Percentiles rank a stretch among this genome's conserved stretches.
These are phyloP conservation scores for Leguminivora glycinivorella DNA, from an alignment of 1,140 invertebrate species.

Conservation along the genomic window DNA sequence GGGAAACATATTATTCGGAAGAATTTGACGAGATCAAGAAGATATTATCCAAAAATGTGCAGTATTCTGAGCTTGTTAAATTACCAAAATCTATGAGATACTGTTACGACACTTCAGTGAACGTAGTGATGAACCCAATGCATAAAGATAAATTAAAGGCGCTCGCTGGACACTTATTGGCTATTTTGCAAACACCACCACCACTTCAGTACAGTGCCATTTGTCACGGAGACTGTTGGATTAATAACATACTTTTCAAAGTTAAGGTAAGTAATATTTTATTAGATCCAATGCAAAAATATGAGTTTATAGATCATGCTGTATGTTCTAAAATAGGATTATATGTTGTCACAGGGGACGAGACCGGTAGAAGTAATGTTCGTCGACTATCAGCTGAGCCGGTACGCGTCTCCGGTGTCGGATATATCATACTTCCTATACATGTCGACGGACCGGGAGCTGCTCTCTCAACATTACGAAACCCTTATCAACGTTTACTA, in stretches of 20 bases:
- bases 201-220: constrained; percentile 50
- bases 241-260: constrained; percentile 59
- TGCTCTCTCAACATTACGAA: constrained; percentile 72
- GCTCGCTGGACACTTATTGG: constrained; percentile 43
- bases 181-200: constrained; percentile 47
- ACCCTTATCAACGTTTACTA: constrained; percentile 80
- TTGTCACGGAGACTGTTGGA: constrained; percentile 67
- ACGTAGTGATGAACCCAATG: constrained; percentile 44
- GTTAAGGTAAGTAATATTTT: constrained; percentile 44
- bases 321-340: constrained; percentile 9
- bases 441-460: constrained; percentile 73
- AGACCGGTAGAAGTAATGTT: constrained; percentile 69
- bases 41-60: constrained; percentile 48
- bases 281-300: neutral
- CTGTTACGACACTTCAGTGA: constrained; percentile 58
- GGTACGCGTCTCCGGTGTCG: constrained; percentile 80
- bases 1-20: constrained; percentile 45
- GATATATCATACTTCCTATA: constrained; percentile 82
- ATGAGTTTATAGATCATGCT: neutral
- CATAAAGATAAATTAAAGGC: constrained; percentile 46
- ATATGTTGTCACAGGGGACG: constrained; percentile 41
- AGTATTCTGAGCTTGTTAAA: constrained; percentile 47
- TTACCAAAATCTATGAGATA: constrained; percentile 48
- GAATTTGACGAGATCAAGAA: constrained; percentile 50
- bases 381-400: constrained; percentile 80